Conservation (phyloP, 2,888 invertebrate genomes). For the Caenorhabditis sinica region DNA sequence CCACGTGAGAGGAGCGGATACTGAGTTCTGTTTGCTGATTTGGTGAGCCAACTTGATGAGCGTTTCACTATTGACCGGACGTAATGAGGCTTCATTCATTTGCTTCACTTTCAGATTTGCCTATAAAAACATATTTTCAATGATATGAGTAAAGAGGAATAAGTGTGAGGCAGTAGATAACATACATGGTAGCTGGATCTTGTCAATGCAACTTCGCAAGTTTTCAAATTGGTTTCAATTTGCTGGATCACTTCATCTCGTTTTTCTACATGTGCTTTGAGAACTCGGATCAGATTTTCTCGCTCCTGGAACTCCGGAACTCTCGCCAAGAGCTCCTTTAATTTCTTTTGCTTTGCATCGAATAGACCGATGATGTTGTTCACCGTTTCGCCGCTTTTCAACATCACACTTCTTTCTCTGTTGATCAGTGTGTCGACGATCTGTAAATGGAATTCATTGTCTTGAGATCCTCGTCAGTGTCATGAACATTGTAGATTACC, state of each 20-base stretch:
- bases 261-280: conserved; percentile 71
- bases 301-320: conserved; percentile 76
- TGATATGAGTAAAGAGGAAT: no score
- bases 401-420: conserved; percentile 59
- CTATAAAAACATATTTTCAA: no score
- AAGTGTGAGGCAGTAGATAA: not conserved
- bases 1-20: conserved; percentile 79
- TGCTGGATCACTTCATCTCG: conserved; percentile 73
- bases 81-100: conserved; percentile 71
- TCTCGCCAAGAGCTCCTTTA: conserved; percentile 59
- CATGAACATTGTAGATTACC: no score
- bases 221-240: conserved; percentile 73
- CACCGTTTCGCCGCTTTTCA: conserved; percentile 50
- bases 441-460: conserved; percentile 39
- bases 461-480: not conserved
- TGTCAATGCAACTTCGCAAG: conserved; percentile 73
- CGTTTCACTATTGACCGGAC: conserved; percentile 78
- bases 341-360: conserved; percentile 67
- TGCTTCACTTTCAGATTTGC: conserved; percentile 76
- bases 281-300: conserved; percentile 72
- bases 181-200: conserved; percentile 73
- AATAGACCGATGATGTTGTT: conserved; percentile 52
- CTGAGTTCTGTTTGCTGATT: conserved; percentile 79
- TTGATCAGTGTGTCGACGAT: conserved; percentile 72
- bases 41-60: conserved; percentile 79